A percentile compares a stretch with the other conserved stretches of the same genome.
Conservation (phyloP, 2,113 vertebrate species). For the Vulpes ferrilata region DNA sequence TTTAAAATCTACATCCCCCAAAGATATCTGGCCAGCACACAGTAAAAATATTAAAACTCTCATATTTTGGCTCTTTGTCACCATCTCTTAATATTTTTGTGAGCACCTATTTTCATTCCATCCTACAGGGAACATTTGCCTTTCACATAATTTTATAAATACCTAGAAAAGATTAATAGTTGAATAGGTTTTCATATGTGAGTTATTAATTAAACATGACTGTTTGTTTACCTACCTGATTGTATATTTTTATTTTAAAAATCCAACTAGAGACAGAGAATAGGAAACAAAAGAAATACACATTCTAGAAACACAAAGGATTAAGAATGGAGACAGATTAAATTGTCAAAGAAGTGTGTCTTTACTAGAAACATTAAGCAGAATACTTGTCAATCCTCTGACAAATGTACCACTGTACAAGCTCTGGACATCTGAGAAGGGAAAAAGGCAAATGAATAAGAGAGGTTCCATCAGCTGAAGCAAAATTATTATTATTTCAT, state of each 20-base stretch:
- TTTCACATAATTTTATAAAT: conserved; percentile 44
- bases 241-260: conserved; percentile 57
- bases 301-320: conserved; percentile 60
- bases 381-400: conserved; percentile 58
- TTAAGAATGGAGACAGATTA: conserved; percentile 59
- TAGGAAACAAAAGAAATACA: conserved; percentile 65
- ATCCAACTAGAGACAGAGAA: conserved; percentile 47
- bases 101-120: conserved; percentile 22
- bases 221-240: conserved; percentile 59
- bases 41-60: not conserved
- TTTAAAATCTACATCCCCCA: not conserved
- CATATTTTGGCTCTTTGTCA: not conserved
- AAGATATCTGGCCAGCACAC: not conserved
- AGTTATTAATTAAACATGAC: conserved; percentile 45
- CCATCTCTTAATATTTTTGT: not conserved
- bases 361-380: conserved; percentile 58
- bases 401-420: conserved; percentile 32
- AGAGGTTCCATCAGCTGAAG: not conserved
- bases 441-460: conserved; percentile 37
- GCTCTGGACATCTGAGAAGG: conserved; percentile 45
- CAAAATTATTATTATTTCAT: not conserved
- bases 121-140: not conserved
- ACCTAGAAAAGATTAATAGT: conserved; percentile 5
- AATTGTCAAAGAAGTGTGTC: conserved; percentile 51
- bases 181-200: conserved; percentile 24